Percentiles rank a stretch among this genome's conserved stretches.
phyloP scores from a whole-genome alignment of 2,888 invertebrate species.

The Pandemis heparana region DNA sequence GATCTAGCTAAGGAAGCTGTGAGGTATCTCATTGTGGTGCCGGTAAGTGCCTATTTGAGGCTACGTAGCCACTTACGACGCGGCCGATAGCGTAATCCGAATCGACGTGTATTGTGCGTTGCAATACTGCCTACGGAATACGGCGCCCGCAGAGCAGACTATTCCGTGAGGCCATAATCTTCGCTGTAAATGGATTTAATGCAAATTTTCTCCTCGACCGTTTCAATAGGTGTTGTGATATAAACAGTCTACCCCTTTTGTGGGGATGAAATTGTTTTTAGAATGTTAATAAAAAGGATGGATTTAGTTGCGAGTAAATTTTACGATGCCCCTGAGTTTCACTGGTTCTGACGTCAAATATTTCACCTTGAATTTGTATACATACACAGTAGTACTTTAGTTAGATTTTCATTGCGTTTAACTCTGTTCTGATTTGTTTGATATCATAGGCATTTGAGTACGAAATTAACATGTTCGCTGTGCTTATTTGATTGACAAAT shows the following conservation, averaged over 20 bases:
- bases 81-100: constrained; percentile 79
- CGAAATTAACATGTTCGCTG: no score
- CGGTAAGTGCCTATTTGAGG: constrained; percentile 80
- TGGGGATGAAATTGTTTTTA: constrained; percentile 66
- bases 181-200: constrained; percentile 78
- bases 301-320: constrained; percentile 49
- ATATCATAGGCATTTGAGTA: no score
- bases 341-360: background rate
- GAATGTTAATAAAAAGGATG: constrained; percentile 40
- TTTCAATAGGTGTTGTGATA: constrained; percentile 68
- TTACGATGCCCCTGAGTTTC: constrained; percentile 37
- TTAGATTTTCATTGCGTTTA: no score
- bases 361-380: constrained; percentile 1
- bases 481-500: no score
- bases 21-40: constrained; percentile 75
- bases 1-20: constrained; percentile 74
- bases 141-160: constrained; percentile 63
- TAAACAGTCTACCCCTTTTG: constrained; percentile 69
- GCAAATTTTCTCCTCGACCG: constrained; percentile 70
- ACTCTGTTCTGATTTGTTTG: no score
- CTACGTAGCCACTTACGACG: constrained; percentile 72
- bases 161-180: constrained; percentile 72
- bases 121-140: constrained; percentile 64
- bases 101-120: constrained; percentile 77
- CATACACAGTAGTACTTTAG: background rate